A percentile compares a stretch with the other conserved stretches of the same genome.
Evolutionary conservation across 2,888 invertebrate genomes (phyloP).

Genomic region (Nowickia ferox): DNA sequence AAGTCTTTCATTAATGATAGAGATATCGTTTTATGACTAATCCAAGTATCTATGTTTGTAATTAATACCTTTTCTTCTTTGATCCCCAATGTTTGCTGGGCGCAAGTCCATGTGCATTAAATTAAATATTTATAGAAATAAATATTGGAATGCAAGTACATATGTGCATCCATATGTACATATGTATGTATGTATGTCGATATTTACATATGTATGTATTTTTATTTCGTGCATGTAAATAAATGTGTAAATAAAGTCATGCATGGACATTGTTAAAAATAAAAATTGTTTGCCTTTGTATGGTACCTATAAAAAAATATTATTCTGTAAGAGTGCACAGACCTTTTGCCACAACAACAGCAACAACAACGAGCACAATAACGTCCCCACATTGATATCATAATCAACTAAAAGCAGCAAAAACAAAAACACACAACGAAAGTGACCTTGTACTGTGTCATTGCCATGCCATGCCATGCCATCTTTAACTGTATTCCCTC

Average conservation of each 20-base stretch:
- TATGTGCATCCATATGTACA: neutral
- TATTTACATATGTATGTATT: neutral
- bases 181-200: neutral
- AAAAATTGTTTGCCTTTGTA: slow-evolving; percentile 31
- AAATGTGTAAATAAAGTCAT: slow-evolving; percentile 25
- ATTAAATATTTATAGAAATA: slow-evolving; percentile 7
- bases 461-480: slow-evolving; percentile 59
- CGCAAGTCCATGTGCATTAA: neutral
- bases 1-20: too few relatives aligned
- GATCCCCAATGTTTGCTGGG: slow-evolving; percentile 16
- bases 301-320: slow-evolving; percentile 50
- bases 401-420: slow-evolving; percentile 55
- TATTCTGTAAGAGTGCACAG: slow-evolving; percentile 69
- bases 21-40: too few relatives aligned
- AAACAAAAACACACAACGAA: slow-evolving; percentile 59
- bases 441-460: slow-evolving; percentile 72
- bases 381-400: slow-evolving; percentile 60
- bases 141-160: neutral
- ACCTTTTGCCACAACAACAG: slow-evolving; percentile 65
- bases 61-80: neutral
- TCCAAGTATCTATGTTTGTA: too few relatives aligned
- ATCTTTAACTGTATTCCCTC: slow-evolving; percentile 71
- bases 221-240: neutral
- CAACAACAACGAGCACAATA: slow-evolving; percentile 37
- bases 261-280: slow-evolving; percentile 51